A percentile compares a stretch with the other conserved stretches of the same genome.
These are phyloP conservation scores for Diachasma alloeum DNA, from an alignment of 1,140 invertebrate species.

Conservation along the genomic window DNA sequence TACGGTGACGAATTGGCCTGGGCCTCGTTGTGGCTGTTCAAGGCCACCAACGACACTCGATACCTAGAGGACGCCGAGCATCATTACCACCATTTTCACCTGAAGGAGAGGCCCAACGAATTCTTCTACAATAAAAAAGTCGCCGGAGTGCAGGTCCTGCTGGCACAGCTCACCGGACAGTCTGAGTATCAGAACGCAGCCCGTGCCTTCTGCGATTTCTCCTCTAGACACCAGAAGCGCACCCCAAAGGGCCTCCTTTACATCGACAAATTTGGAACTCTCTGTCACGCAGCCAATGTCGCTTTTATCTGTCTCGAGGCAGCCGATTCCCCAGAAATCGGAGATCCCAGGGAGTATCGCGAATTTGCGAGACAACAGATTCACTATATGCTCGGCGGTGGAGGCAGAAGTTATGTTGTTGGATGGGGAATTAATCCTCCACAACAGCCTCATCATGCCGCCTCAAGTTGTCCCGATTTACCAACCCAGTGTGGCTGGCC, in stretches of 20 bases:
- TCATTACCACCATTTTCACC: slow-evolving; percentile 65
- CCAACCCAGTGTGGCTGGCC: slow-evolving; percentile 67
- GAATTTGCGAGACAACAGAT: slow-evolving; percentile 71
- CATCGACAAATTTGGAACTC: slow-evolving; percentile 68
- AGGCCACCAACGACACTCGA: slow-evolving; percentile 66
- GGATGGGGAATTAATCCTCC: slow-evolving; percentile 72
- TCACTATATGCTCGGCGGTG: slow-evolving; percentile 70
- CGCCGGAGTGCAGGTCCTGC: slow-evolving; percentile 68
- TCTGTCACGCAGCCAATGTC: slow-evolving; percentile 69
- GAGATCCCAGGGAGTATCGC: slow-evolving; percentile 56
- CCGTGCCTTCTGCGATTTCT: slow-evolving; percentile 66
- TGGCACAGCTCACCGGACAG: slow-evolving; percentile 63
- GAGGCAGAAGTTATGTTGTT: slow-evolving; percentile 70
- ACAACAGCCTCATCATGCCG: slow-evolving; percentile 64
- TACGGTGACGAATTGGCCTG: slow-evolving; percentile 73
- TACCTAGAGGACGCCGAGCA: slow-evolving; percentile 68
- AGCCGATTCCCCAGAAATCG: slow-evolving; percentile 56
- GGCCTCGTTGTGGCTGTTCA: slow-evolving; percentile 72
- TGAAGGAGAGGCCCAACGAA: slow-evolving; percentile 63
- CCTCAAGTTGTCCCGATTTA: slow-evolving; percentile 66
- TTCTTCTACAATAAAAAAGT: slow-evolving; percentile 72
- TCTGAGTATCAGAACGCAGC: slow-evolving; percentile 62
- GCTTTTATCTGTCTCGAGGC: slow-evolving; percentile 69
- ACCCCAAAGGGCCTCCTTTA: slow-evolving; percentile 69
- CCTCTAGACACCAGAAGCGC: slow-evolving; percentile 58